Base-by-base conservation (phyloP, 2,888 invertebrate genomes). In the Sphaeridia pumilis region DNA sequence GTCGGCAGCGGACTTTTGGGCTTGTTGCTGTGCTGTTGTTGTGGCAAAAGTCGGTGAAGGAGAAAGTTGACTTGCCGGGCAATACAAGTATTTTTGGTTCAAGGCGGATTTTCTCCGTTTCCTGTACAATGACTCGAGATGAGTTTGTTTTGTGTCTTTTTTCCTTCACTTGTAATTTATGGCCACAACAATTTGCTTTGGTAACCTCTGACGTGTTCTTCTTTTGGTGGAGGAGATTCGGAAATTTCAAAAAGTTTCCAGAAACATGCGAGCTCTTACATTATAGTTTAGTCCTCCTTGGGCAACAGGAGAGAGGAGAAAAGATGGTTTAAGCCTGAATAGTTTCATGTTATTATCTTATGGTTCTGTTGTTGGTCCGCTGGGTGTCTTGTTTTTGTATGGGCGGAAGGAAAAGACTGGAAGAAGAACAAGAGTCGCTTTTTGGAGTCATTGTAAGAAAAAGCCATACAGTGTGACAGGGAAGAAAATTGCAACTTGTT, bases 131-230 rank as follows among this genome's bases (percentile, higher is more conserved):
- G n/a, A n/a, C n/a, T n/a, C n/a, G n/a, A n/a, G n/a, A n/a, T n/a
- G n/a, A n/a, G n/a, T n/a, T n/a, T n/a, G 38, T 38, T 38, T 38
- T 27, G 26, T 49, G 36, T 52, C 44, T 52, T 38, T 21, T 44
- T 45, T 34, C 54, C 38, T 50, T 54, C 49, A 54, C 62, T 59
- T 63, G 62, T 63, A 63, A 63, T 63, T 63, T 63, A 63, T 63
- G 58, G 51, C 60, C 58, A n/a, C n/a, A n/a, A n/a, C n/a, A n/a
- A n/a, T n/a, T n/a, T n/a, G n/a, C n/a, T n/a, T n/a, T n/a, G n/a
- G n/a, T n/a, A n/a, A n/a, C n/a, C n/a, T n/a, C n/a, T n/a, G n/a
- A n/a, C n/a, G 55, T 57, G 58, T 59, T 56, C 57, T 58, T 54
- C 59, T 52, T 54, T 43, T 53, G 42, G 48, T 46, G 49, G 58